Percentiles rank a stretch among this genome's conserved stretches.
phyloP scores from a whole-genome alignment of 2,888 invertebrate species.

The Cryptocheilus praepositus region DNA sequence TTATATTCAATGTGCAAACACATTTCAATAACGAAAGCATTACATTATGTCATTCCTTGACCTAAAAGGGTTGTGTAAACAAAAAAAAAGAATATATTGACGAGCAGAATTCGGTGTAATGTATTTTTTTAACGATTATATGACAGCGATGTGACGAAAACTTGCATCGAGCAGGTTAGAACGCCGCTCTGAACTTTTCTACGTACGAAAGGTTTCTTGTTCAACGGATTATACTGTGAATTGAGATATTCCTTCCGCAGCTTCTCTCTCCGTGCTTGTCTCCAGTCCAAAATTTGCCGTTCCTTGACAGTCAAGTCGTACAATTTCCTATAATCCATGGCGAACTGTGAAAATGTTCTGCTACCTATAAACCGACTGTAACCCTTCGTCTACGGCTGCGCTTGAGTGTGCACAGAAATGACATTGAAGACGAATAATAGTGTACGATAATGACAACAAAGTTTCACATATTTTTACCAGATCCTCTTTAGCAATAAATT shows the following conservation, averaged over 20 bases:
- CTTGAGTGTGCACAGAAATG: too few relatives aligned
- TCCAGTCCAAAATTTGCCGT: constrained; percentile 78
- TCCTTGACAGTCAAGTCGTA: constrained; percentile 78
- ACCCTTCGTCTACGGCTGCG: too few relatives aligned
- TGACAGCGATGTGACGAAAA: neutral
- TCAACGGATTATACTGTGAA: constrained; percentile 83
- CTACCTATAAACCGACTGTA: too few relatives aligned
- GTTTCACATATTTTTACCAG: too few relatives aligned
- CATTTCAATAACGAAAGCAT: neutral
- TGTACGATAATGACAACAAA: too few relatives aligned
- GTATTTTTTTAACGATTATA: neutral
- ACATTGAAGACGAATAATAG: too few relatives aligned
- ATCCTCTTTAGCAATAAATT: too few relatives aligned
- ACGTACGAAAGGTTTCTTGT: constrained; percentile 84
- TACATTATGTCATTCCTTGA: neutral
- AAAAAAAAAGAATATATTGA: neutral
- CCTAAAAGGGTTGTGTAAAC: too few relatives aligned
- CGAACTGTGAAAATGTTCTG: too few relatives aligned
- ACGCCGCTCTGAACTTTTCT: constrained; percentile 10
- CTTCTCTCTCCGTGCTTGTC: constrained; percentile 78
- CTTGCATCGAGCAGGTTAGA: constrained; percentile 38
- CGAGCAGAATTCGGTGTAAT: neutral
- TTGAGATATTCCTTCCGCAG: constrained; percentile 85
- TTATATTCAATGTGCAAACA: constrained; percentile 2
- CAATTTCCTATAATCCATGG: too few relatives aligned